Conservation (phyloP, 2,888 invertebrate species). For the Callyntrura sp. region DNA sequence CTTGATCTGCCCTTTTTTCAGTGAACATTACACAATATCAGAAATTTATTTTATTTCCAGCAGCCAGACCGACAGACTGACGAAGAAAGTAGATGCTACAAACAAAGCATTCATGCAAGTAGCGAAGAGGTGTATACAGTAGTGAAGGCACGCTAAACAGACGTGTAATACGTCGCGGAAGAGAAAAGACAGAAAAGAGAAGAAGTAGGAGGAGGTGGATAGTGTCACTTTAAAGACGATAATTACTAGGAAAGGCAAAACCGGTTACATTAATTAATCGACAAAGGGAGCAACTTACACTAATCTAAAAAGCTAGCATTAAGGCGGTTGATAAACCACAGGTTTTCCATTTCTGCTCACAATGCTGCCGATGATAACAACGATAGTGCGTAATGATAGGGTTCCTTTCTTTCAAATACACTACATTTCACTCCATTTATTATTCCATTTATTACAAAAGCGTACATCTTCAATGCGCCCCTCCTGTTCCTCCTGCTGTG, state of each 20-base stretch:
- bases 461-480: neutral
- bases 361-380: neutral
- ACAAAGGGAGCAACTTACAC: conserved; percentile 70
- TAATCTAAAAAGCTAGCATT: conserved; percentile 72
- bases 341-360: conserved; percentile 15
- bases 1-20: conserved; percentile 46
- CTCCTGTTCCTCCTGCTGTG: neutral
- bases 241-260: conserved; percentile 78
- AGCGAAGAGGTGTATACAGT: neutral
- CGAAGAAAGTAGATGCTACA: conserved; percentile 19
- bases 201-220: conserved; percentile 60
- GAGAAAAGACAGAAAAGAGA: conserved; percentile 38
- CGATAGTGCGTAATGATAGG: conserved; percentile 55
- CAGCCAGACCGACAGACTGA: neutral
- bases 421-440: conserved; percentile 44
- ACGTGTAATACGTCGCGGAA: conserved; percentile 21
- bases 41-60: conserved; percentile 50
- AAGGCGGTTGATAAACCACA: conserved; percentile 66
- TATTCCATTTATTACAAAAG: conserved; percentile 45
- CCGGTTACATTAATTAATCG: conserved; percentile 80
- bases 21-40: conserved; percentile 54
- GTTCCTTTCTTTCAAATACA: conserved; percentile 13
- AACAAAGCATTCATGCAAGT: neutral
- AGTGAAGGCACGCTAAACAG: conserved; percentile 22
- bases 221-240: conserved; percentile 77